Evolutionary conservation across 2,113 vertebrate genomes (phyloP), one percentile per base, ranked within the genome.

Genomic region (Larimichthys crocea): DNA sequence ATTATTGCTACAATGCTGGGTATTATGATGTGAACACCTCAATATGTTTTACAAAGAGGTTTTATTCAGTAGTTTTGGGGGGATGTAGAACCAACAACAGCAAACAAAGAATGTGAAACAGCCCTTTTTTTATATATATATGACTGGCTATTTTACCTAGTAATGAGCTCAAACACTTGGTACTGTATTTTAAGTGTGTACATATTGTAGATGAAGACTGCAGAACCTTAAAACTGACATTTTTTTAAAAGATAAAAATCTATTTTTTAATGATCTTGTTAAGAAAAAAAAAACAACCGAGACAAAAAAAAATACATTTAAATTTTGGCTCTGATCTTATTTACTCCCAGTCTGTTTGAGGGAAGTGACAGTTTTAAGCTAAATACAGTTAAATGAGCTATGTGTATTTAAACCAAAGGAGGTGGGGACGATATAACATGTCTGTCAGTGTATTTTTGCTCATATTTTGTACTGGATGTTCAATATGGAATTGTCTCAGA

Each of bases 251-350:
- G 2, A 69, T 10, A 72, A 82, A 40, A 81, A 89, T 96, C 87
- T 97, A 94, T 96, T 96, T 97, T 98, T 96, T 93, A 95, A 96
- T 94, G 84, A 93, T 91, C 86, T 95, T 95, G 89, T 94, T 89
- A 93, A 82, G 95, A 96, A 71, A 26, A 31, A 77, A 95, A 96
- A 84, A 65, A 31, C 77, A 56, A 70, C 52, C 55, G 44, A 72
- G 44, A 62, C 17, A 62, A 79, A 46, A 65, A 67, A 65, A 68
- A 84, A 84, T n/a, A n/a, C 82, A 92, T 95, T 95, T 29, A 12
- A 89, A 84, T 91, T 61, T 77, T 22, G 42, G 20, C 15, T 68
- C 17, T 62, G 48, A 88, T 89, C 90, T 91, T 92, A 92, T 93
- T 84, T 92, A 80, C 78, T 91, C 93, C 83, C 92, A 77, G 53